Percentiles rank a stretch among this genome's conserved stretches.
Evolutionary conservation across 2,113 vertebrate genomes (phyloP).

Genomic region (Rana temporaria): DNA sequence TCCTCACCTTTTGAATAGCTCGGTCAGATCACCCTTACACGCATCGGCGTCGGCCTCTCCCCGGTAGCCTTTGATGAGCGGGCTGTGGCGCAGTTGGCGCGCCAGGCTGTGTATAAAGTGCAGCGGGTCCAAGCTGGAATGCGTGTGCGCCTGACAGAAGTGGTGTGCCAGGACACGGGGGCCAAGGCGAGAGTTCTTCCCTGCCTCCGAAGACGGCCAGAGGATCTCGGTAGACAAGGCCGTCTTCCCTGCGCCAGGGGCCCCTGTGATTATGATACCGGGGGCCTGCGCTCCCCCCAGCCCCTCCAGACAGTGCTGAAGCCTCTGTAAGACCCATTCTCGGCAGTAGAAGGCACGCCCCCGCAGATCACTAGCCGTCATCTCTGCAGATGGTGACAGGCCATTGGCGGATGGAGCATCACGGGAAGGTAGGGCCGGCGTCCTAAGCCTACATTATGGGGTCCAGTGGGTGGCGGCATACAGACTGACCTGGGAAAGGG

Average conservation of each 20-base stretch:
- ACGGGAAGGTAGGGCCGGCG: background rate
- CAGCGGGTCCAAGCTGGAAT: conserved; percentile 66
- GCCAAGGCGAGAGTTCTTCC: conserved; percentile 64
- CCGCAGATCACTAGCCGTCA: conserved; percentile 61
- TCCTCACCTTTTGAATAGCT: conserved; percentile 79
- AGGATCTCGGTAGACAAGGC: conserved; percentile 74
- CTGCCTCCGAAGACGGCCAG: conserved; percentile 74
- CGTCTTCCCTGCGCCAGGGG: conserved; percentile 77
- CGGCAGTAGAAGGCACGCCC: conserved; percentile 79
- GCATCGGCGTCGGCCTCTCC: conserved; percentile 57
- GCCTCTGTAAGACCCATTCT: conserved; percentile 81
- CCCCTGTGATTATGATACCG: conserved; percentile 75
- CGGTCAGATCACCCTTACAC: conserved; percentile 72
- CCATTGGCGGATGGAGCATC: background rate
- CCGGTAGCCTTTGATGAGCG: conserved; percentile 68
- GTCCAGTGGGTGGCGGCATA: background rate
- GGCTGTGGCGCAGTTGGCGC: conserved; percentile 71
- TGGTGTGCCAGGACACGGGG: conserved; percentile 75
- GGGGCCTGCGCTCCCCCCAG: conserved; percentile 55
- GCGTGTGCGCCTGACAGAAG: conserved; percentile 78
- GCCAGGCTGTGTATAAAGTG: conserved; percentile 76
- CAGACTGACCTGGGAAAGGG: background rate
- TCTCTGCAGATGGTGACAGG: background rate
- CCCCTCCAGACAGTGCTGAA: conserved; percentile 72
- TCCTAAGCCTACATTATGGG: background rate